Evolutionary conservation across 2,113 vertebrate species (phyloP), one percentile per base, ranked within the genome.

Genomic region (Oophaga pumilio): DNA sequence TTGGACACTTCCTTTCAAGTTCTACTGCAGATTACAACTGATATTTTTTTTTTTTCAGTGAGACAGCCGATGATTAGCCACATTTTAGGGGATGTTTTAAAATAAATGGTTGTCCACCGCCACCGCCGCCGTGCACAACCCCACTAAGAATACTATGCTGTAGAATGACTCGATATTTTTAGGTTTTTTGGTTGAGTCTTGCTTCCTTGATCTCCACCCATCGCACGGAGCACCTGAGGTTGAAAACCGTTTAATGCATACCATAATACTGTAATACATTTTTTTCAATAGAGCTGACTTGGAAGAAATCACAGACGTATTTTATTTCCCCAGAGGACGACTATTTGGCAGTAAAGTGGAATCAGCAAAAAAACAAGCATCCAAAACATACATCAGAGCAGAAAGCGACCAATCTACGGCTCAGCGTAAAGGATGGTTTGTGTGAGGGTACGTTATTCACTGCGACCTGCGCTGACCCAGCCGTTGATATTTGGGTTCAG

Each of bases 181-280:
- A 77, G n/a, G 50, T 15, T 77, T 22, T 77, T 52, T 76, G 26
- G 13, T 68, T 68, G 64, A 4, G 33, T 43, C 33, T 43, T 43
- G n/a, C 81, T 68, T 79, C 6, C 52, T 59, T 24, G 8, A 68
- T 68, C 33, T 53, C 79, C 59, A n/a, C 26, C 43, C 20, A 28
- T 79, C 17, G 33, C 43, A 64, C 60, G 26, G 85, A 68, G 50
- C 74, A 86, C 74, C 76, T 86, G 76, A 86, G 85, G 76, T 69
- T 86, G 33, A 56, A 24, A 83, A 68, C 8, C 81, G 1, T 53
- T 50, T 83, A 69, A 83, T 43, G 33, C 69, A 62, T 74, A 74
- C 86, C 78, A 87, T 87, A 82, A 87, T 74, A 82, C 59, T 79
- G 79, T 56, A 15, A 62, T 74, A 87, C 66, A 82, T 82, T 87